Evolutionary conservation across 2,888 invertebrate genomes (phyloP).

Genomic region (Dione vanillae): DNA sequence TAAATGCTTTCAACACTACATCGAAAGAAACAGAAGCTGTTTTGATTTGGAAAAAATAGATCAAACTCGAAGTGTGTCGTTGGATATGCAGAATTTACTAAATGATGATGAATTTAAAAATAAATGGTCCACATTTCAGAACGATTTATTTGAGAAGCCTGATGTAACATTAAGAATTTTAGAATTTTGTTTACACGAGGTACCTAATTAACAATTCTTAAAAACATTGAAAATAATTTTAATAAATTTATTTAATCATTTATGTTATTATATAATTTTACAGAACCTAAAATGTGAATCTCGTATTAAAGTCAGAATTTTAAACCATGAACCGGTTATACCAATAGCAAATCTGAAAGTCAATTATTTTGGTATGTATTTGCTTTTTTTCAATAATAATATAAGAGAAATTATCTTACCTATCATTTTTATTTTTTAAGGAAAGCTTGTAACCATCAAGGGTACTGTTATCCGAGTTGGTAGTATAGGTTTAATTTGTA

Average conservation of each 20-base stretch:
- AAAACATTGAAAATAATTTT: neutral
- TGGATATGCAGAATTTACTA: constrained; percentile 84
- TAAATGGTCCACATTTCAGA: constrained; percentile 86
- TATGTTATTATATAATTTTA: constrained; percentile 19
- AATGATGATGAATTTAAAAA: constrained; percentile 83
- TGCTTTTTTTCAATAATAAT: neutral
- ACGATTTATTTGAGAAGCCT: constrained; percentile 88
- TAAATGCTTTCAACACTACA: constrained; percentile 56
- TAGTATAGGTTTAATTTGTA: constrained; percentile 88
- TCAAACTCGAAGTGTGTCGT: constrained; percentile 80
- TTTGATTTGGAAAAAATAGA: constrained; percentile 85
- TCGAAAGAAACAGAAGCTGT: constrained; percentile 66
- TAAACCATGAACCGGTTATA: constrained; percentile 86
- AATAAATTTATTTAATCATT: constrained; percentile 1
- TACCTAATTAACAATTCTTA: constrained; percentile 50
- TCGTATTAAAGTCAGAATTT: constrained; percentile 71
- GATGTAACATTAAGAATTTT: constrained; percentile 87
- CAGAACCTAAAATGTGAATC: constrained; percentile 75
- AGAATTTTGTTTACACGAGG: constrained; percentile 92
- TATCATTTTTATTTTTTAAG: constrained; percentile 63
- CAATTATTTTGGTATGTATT: constrained; percentile 87
- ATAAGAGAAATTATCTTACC: neutral
- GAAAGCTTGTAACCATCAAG: constrained; percentile 90
- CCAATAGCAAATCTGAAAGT: constrained; percentile 88
- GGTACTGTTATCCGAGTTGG: constrained; percentile 94